Percentiles rank a stretch among this genome's conserved stretches.
Conservation (phyloP, 1,140 invertebrate genomes). For the Metopolophium dirhodum region DNA sequence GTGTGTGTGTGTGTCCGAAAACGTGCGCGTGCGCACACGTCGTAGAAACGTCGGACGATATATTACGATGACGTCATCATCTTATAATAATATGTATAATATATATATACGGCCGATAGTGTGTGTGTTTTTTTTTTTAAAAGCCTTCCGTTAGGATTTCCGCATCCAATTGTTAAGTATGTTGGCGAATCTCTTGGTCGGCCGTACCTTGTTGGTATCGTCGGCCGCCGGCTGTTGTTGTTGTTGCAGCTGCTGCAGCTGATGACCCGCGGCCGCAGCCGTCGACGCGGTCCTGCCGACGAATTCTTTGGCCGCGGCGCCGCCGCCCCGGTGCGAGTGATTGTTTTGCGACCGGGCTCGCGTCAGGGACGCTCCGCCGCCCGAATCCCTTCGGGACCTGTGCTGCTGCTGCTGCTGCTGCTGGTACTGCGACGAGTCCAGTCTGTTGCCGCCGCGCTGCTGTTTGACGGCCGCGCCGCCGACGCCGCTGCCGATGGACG, state of each 20-base stretch:
- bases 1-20: not conserved
- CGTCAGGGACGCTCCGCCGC: not conserved
- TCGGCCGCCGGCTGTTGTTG: not conserved
- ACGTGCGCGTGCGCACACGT: not conserved
- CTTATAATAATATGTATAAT: not conserved
- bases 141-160: slow-evolving; percentile 56
- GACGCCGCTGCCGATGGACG: slow-evolving; percentile 29
- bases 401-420: not conserved
- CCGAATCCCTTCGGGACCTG: slow-evolving; percentile 4
- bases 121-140: slow-evolving; percentile 6
- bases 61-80: not conserved
- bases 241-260: not conserved
- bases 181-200: slow-evolving; percentile 57
- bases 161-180: slow-evolving; percentile 57
- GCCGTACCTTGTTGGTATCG: slow-evolving; percentile 58
- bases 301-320: not conserved
- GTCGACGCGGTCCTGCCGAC: not conserved
- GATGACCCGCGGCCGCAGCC: not conserved
- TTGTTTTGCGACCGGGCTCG: slow-evolving; percentile 18
- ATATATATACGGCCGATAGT: slow-evolving; percentile 2
- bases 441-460: not conserved
- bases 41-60: not conserved
- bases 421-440: slow-evolving; percentile 11
- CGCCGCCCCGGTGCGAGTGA: not conserved
- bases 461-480: not conserved